Evolutionary conservation across 2,113 vertebrate species (phyloP).

Genomic region (Cololabis saira): DNA sequence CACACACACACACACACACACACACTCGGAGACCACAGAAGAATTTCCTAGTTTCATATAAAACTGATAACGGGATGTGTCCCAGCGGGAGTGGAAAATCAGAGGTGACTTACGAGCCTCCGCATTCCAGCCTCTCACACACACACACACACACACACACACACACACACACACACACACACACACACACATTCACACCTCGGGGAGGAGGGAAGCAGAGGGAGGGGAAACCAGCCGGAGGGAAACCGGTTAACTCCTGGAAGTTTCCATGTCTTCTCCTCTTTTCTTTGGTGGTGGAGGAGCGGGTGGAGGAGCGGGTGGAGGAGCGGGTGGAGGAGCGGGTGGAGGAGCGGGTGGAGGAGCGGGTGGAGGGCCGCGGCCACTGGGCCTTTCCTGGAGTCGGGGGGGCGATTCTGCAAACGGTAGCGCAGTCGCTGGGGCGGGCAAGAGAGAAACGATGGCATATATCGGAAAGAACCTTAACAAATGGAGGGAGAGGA

Average conservation of each 20-base stretch:
- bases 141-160: conserved; percentile 34
- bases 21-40: conserved; percentile 58
- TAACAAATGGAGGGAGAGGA: too few species aligned
- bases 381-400: too few species aligned
- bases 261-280: conserved; percentile 57
- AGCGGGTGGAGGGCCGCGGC: too few species aligned
- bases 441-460: too few species aligned
- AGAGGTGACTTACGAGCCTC: conserved; percentile 80
- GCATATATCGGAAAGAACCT: too few species aligned
- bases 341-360: background rate
- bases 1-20: conserved; percentile 35
- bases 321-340: background rate
- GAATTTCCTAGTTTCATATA: conserved; percentile 83
- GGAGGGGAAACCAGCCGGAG: conserved; percentile 15
- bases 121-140: conserved; percentile 53
- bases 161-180: conserved; percentile 21
- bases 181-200: conserved; percentile 39
- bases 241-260: conserved; percentile 32
- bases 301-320: background rate
- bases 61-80: conserved; percentile 84
- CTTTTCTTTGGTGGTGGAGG: too few species aligned
- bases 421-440: too few species aligned
- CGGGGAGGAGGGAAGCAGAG: conserved; percentile 13
- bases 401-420: too few species aligned
- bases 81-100: conserved; percentile 84